A percentile compares a stretch with the other conserved stretches of the same genome.
Evolutionary conservation across 2,888 invertebrate genomes (phyloP).

Genomic region (Branchipolynoe longqiensis): DNA sequence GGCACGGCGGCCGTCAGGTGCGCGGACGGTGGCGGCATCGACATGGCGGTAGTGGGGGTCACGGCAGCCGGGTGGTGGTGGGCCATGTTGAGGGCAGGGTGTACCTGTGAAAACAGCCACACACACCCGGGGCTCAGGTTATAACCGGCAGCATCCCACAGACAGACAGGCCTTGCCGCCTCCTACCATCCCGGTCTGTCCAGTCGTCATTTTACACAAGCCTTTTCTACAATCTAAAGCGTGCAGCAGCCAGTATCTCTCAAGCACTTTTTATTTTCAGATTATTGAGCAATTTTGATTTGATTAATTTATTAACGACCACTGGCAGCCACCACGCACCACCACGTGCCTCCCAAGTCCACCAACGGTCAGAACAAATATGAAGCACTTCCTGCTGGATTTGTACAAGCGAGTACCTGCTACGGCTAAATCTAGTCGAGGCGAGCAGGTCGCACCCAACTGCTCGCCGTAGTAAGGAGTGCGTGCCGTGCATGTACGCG

Average conservation of each 20-base stretch:
- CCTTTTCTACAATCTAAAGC: neutral
- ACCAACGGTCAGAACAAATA: neutral
- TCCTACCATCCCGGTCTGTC: no score
- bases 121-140: conserved; percentile 36
- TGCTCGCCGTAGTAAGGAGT: no score
- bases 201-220: no score
- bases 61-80: conserved; percentile 81
- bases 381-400: no score
- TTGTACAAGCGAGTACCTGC: no score
- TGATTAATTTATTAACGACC: no score
- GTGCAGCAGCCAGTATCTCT: no score
- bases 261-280: no score
- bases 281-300: no score
- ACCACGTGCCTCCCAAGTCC: neutral
- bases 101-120: conserved; percentile 55
- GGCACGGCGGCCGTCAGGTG: conserved; percentile 60
- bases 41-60: conserved; percentile 89
- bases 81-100: conserved; percentile 60
- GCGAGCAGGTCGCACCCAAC: no score
- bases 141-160: neutral
- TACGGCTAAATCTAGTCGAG: no score
- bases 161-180: conserved; percentile 2
- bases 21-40: neutral
- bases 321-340: neutral
- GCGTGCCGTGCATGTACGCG: no score